Evolutionary conservation across 2,888 invertebrate genomes (phyloP), one percentile per base, ranked within the genome.

Genomic region (Stenichneumon culpator): DNA sequence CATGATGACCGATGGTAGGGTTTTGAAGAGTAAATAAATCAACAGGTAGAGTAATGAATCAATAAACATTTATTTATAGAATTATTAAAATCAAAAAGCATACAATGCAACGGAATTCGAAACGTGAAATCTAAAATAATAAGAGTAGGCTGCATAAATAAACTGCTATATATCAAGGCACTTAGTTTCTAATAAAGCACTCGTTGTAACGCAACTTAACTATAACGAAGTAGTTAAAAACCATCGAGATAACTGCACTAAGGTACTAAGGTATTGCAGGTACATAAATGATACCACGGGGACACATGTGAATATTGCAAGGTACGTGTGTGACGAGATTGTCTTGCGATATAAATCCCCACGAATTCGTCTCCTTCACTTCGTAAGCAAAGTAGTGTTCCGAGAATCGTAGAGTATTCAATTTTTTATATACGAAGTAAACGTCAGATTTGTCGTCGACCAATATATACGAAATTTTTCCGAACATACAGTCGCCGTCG

Each of bases 331-430:
- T 14, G 9, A n/a, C n/a, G 9, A 70, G 70, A 28, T 70, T 52
- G 32, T 32, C 32, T 52, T 70, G 70, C 32, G n/a, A n/a, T 50
- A 32, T 32, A 32, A 70, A 70, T 16, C 52, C 52, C 70, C 70
- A 70, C n/a, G n/a, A 32, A 52, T 70, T 9, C 19, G 32, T 70
- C 5, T 70, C 52, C n/a, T 50, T 16, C 3, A 50, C 32, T 28
- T 70, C 52, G 32, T 52, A 70, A 32, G 70, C 52, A 52, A 52
- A 52, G 52, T 52, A 28, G 32, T 70, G 70, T 52, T 52, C 52
- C 52, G 70, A 70, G 16, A 70, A 52, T 25, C 47, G 22, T 52
- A 70, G 9, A 52, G 70, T 54, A 6, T 52, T 50, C 32, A 70
- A n/a, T n/a, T 2, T 52, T 32, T 54, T 54, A 32, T 54, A 72